Percentiles rank a stretch among this genome's conserved stretches.
Conservation (phyloP, 2,888 invertebrate genomes). For the Cosmopolites sordidus region DNA sequence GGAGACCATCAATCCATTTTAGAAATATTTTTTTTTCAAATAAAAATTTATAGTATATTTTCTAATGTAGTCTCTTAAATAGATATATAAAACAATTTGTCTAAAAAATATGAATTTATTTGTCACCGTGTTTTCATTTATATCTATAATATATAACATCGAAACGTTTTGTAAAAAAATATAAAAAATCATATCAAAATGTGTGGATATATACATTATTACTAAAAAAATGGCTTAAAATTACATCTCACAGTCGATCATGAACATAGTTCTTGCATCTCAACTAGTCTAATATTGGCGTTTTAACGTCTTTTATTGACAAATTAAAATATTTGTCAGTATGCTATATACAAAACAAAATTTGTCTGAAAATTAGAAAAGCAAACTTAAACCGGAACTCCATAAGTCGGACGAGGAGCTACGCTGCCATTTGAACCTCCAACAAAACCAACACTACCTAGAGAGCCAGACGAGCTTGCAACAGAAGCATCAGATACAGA, state of each 20-base stretch:
- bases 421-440: constrained; percentile 24
- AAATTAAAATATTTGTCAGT: not conserved
- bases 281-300: not conserved
- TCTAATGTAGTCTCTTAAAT: too few species aligned
- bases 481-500: constrained; percentile 19
- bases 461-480: constrained; percentile 22
- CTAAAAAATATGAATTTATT: constrained; percentile 26
- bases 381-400: constrained; percentile 43
- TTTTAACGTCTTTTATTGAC: not conserved
- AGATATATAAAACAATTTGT: too few species aligned
- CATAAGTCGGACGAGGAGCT: constrained; percentile 48
- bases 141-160: too few species aligned
- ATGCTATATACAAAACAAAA: not conserved
- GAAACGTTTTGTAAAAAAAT: not conserved
- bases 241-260: not conserved
- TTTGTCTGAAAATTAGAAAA: constrained; percentile 8
- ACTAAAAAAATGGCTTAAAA: too few species aligned
- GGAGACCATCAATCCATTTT: too few species aligned
- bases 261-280: not conserved
- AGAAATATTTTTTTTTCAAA: too few species aligned
- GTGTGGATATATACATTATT: not conserved
- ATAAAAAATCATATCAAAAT: not conserved
- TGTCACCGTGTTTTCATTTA: constrained; percentile 25
- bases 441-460: constrained; percentile 15
- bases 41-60: too few species aligned